Evolutionary conservation across 2,797 vertebrate species (phyloP).

Genomic region (Semotilus atromaculatus): DNA sequence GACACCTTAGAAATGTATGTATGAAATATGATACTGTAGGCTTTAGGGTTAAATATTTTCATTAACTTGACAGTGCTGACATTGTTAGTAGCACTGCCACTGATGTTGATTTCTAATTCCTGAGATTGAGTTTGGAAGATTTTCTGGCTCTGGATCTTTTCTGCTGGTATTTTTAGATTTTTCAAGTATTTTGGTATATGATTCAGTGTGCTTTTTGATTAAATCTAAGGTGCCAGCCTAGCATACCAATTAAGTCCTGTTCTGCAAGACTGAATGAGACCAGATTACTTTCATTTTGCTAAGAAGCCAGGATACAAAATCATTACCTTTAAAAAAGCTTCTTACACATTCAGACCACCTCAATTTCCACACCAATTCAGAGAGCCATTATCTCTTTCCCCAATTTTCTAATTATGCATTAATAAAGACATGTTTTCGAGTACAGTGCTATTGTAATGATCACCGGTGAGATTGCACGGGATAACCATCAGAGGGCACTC

Average conservation of each 20-base stretch:
- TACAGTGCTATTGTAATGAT: neutral
- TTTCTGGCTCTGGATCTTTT: neutral
- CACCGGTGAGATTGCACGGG: too few species aligned
- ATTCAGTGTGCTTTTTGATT: neutral
- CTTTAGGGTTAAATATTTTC: neutral
- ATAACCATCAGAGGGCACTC: too few species aligned
- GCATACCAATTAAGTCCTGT: neutral
- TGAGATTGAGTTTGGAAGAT: neutral
- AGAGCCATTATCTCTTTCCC: neutral
- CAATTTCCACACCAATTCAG: neutral
- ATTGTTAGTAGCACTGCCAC: neutral
- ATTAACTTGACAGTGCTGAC: neutral
- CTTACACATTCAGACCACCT: neutral
- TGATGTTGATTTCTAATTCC: neutral
- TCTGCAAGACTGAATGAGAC: conserved; percentile 9
- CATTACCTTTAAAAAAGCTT: neutral
- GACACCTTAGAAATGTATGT: neutral
- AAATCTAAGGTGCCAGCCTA: neutral
- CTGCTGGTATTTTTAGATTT: neutral
- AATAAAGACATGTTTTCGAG: neutral
- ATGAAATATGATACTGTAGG: neutral
- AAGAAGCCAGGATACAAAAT: neutral
- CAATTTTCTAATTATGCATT: neutral
- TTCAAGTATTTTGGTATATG: neutral
- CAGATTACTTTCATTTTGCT: neutral